Evolutionary conservation across 2,888 invertebrate genomes (phyloP).

Genomic region (Thalpophila matura): DNA sequence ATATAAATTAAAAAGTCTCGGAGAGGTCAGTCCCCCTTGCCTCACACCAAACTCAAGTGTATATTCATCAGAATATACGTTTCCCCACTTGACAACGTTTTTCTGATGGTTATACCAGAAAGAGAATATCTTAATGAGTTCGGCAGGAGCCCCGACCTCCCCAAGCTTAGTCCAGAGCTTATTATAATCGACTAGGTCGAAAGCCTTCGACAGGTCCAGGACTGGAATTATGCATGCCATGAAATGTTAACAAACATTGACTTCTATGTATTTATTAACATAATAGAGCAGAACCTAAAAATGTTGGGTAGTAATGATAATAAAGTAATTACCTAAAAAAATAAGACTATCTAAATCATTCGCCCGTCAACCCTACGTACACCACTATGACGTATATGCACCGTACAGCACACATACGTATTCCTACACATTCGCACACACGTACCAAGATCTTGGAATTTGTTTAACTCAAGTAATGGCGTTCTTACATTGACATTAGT

Average conservation of each 20-base stretch:
- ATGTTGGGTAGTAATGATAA: too few species aligned
- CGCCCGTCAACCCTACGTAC: constrained; percentile 50
- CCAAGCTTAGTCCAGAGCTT: constrained; percentile 6
- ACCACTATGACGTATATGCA: constrained; percentile 70
- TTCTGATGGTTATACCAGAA: constrained; percentile 6
- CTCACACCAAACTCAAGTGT: constrained; percentile 6
- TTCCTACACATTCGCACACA: constrained; percentile 63
- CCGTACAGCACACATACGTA: constrained; percentile 67
- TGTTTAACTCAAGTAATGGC: constrained; percentile 88
- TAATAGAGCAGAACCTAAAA: too few species aligned
- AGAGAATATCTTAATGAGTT: constrained; percentile 1
- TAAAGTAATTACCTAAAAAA: too few species aligned
- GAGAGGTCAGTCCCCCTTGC: constrained; percentile 10
- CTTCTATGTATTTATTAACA: too few species aligned
- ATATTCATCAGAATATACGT: constrained; percentile 3
- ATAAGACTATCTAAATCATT: neutral
- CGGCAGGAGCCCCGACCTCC: constrained; percentile 1
- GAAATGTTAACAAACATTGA: too few species aligned
- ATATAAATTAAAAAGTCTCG: constrained; percentile 1
- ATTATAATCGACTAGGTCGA: constrained; percentile 6
- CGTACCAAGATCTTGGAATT: constrained; percentile 83
- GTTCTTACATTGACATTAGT: constrained; percentile 91
- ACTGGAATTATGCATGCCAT: too few species aligned
- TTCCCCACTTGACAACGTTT: constrained; percentile 10
- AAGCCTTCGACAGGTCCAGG: constrained; percentile 5